Evolutionary conservation across 2,888 invertebrate species (phyloP).

Genomic region (Drosophila atripex): DNA sequence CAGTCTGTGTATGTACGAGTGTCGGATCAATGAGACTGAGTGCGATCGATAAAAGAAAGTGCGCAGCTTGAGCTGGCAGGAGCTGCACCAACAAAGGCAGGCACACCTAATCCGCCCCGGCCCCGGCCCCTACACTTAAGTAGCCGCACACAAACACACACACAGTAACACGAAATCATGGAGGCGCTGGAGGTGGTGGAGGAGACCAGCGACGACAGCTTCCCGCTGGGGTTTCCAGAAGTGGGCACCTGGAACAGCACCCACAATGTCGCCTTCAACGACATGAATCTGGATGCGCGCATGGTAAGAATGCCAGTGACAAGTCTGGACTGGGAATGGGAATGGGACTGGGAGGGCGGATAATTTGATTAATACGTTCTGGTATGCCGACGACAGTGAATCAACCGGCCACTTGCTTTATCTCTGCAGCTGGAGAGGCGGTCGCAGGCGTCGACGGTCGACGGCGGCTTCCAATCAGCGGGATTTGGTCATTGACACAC

Average conservation of each 20-base stretch:
- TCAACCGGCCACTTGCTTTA: constrained; percentile 47
- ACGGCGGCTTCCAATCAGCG: constrained; percentile 54
- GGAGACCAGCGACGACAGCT: constrained; percentile 73
- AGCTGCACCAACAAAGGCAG: constrained; percentile 30
- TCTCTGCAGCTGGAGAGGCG: constrained; percentile 13
- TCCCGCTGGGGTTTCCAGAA: constrained; percentile 79
- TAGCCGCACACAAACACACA: constrained; percentile 5
- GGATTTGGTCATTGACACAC: constrained; percentile 70
- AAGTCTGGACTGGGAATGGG: not conserved
- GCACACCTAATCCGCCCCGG: constrained; percentile 24
- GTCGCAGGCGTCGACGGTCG: not conserved
- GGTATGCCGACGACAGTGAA: constrained; percentile 44
- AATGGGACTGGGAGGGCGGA: constrained; percentile 15
- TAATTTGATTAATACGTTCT: constrained; percentile 41
- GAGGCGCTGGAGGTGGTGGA: constrained; percentile 72
- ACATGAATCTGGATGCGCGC: constrained; percentile 91
- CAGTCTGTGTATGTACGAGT: constrained; percentile 18
- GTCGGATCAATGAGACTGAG: constrained; percentile 28
- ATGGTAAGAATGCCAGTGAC: constrained; percentile 83
- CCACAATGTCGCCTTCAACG: constrained; percentile 87
- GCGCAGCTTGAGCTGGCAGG: constrained; percentile 16
- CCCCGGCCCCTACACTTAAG: not conserved
- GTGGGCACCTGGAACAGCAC: constrained; percentile 87
- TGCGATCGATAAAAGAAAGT: constrained; percentile 26
- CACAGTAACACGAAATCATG: constrained; percentile 12